These are phyloP conservation scores for Nomia melanderi DNA, from an alignment of 1,140 invertebrate species.

Conservation along the genomic window DNA sequence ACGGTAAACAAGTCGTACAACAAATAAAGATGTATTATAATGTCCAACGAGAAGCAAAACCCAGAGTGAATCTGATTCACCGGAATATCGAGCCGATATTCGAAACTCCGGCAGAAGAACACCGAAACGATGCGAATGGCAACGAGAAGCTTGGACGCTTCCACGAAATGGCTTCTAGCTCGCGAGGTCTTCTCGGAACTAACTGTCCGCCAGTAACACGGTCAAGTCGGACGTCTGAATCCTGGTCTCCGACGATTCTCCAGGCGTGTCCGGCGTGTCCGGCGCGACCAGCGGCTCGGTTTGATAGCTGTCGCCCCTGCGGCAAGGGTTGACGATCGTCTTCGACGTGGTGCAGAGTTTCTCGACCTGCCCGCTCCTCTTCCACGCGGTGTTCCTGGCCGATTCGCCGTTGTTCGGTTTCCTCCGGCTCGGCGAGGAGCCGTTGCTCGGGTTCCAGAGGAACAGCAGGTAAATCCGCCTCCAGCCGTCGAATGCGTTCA, in stretches of 20 bases:
- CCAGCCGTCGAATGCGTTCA: not conserved
- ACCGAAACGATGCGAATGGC: not conserved
- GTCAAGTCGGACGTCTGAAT: slow-evolving; percentile 39
- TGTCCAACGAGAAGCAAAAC: too few species aligned
- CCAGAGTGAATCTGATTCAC: too few species aligned
- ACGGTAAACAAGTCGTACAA: too few species aligned
- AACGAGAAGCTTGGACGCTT: too few species aligned
- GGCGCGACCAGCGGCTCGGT: slow-evolving; percentile 35
- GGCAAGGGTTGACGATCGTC: slow-evolving; percentile 18
- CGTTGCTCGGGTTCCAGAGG: not conserved
- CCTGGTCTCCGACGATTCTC: slow-evolving; percentile 12
- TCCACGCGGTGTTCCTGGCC: not conserved
- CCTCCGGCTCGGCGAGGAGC: slow-evolving; percentile 4
- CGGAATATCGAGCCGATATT: too few species aligned
- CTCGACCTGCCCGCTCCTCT: slow-evolving; percentile 13
- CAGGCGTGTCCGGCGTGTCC: slow-evolving; percentile 30
- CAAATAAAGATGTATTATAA: too few species aligned
- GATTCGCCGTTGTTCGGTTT: slow-evolving; percentile 10
- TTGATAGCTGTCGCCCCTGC: slow-evolving; percentile 11
- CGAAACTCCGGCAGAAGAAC: too few species aligned
- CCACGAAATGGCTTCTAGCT: not conserved
- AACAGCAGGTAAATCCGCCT: not conserved
- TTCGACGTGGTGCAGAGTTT: slow-evolving; percentile 20
- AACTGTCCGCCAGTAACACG: slow-evolving; percentile 32
- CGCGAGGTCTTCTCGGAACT: not conserved